Evolutionary conservation across 2,113 vertebrate genomes (phyloP).

Genomic region (Scatophagus argus): DNA sequence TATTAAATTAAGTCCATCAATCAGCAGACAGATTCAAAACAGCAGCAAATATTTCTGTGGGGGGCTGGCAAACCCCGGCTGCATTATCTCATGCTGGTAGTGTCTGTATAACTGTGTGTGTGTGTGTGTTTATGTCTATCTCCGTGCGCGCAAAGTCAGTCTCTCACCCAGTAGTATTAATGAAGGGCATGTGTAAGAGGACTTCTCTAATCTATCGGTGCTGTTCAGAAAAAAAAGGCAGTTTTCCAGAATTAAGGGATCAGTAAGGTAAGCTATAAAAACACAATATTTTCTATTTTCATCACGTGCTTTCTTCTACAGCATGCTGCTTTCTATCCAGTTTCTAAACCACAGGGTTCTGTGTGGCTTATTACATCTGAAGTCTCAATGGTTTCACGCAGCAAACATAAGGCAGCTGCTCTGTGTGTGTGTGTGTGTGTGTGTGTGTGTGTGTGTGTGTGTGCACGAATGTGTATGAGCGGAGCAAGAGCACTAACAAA

Average conservation of each 20-base stretch:
- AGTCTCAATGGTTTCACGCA: constrained; percentile 23
- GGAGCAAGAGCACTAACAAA: constrained; percentile 27
- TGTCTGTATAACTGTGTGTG: not conserved
- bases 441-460: constrained; percentile 34
- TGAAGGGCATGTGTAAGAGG: no score
- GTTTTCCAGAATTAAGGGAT: not conserved
- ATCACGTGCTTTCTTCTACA: not conserved
- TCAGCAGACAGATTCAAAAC: constrained; percentile 19
- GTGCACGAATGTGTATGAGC: not conserved
- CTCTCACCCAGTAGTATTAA: constrained; percentile 1
- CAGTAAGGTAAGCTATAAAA: not conserved
- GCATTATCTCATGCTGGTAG: not conserved
- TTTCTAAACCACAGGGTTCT: constrained; percentile 11
- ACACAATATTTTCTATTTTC: not conserved
- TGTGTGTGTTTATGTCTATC: not conserved
- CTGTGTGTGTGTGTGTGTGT: constrained; percentile 9
- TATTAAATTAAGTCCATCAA: constrained; percentile 27
- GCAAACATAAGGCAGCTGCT: constrained; percentile 37
- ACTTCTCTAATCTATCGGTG: no score
- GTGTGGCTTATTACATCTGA: constrained; percentile 32
- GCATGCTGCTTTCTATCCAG: not conserved
- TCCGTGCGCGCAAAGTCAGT: not conserved
- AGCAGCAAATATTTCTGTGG: constrained; percentile 3
- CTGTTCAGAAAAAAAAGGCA: no score
- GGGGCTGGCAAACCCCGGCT: not conserved